Conservation (phyloP, 2,888 invertebrate species). For the Theristus sp. region DNA sequence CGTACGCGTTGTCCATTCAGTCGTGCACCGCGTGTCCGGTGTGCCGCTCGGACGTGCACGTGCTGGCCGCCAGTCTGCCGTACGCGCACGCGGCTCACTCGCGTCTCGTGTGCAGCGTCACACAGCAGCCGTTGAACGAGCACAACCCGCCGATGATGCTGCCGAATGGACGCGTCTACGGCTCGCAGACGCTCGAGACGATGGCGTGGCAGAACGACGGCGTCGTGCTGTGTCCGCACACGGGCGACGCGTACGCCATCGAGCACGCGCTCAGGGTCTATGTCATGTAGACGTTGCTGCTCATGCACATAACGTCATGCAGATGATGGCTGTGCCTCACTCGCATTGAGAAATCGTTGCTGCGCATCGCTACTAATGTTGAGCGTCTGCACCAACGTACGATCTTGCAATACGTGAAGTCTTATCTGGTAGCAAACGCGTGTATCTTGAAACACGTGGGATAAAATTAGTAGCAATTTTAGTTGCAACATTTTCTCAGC, state of each 20-base stretch:
- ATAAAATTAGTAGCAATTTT: no score
- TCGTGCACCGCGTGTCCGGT: conserved; percentile 16
- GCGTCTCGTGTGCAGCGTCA: conserved; percentile 50
- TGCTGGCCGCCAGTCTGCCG: conserved; percentile 61
- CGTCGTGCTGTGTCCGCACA: conserved; percentile 75
- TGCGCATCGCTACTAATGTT: no score
- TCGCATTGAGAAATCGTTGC: no score
- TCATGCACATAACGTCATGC: no score
- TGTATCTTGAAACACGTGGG: no score
- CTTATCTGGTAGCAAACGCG: no score
- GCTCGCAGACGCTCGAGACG: conserved; percentile 55
- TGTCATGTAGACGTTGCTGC: no score
- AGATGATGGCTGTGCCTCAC: no score
- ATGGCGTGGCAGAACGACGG: conserved; percentile 80
- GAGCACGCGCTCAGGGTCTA: conserved; percentile 88
- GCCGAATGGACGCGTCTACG: conserved; percentile 76
- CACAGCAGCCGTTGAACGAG: conserved; percentile 75
- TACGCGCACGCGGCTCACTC: conserved; percentile 85
- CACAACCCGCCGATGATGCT: conserved; percentile 87
- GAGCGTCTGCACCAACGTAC: no score
- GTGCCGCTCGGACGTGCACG: conserved; percentile 43
- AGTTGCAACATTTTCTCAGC: no score
- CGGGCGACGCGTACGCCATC: conserved; percentile 70
- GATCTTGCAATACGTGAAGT: no score
- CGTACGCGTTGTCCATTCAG: no score